Evolutionary conservation across 1,140 invertebrate genomes (phyloP).

Genomic region (roundworm (Caenorhabditis elegans)): WBcel235 BX284603.4:5006001-5006500

Average conservation of each 20-base stretch:
- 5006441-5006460: too few relatives aligned
- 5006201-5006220: slow-evolving; percentile 46
- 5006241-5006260: slow-evolving; percentile 43
- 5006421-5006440: slow-evolving; percentile 5
- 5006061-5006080: slow-evolving; percentile 40
- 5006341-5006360: slow-evolving; percentile 38
- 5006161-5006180: too few relatives aligned
- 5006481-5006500: too few relatives aligned
- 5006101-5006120: slow-evolving; percentile 4
- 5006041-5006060: neutral
- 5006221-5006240: slow-evolving; percentile 23
- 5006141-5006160: too few relatives aligned
- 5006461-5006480: too few relatives aligned
- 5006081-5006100: slow-evolving; percentile 40
- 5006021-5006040: neutral
- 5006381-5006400: slow-evolving; percentile 37
- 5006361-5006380: slow-evolving; percentile 25
- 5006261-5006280: slow-evolving; percentile 47
- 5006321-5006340: slow-evolving; percentile 20
- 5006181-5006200: slow-evolving; percentile 7
- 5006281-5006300: slow-evolving; percentile 46
- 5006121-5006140: neutral
- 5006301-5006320: neutral
- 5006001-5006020: neutral
- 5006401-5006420: neutral